Percentiles rank a stretch among this genome's conserved stretches.
Evolutionary conservation across 2,797 vertebrate species (phyloP).

Genomic region (Myotis pilosus): DNA sequence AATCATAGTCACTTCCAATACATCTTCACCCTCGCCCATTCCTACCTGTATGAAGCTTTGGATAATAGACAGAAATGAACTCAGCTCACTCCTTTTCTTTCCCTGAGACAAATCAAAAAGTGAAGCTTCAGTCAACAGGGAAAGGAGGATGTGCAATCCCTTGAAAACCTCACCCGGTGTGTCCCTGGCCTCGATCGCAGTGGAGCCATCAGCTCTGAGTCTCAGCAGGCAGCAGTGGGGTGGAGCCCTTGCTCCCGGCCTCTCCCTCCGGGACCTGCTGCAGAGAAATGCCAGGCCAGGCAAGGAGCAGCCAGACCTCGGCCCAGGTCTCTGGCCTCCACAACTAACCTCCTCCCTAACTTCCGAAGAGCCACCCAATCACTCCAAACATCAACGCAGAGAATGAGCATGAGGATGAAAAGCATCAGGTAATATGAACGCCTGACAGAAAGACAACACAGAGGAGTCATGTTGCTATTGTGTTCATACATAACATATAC

Average conservation of each 20-base stretch:
- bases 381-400: background rate
- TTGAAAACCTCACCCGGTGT: background rate
- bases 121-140: slow-evolving; percentile 16
- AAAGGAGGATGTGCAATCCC: background rate
- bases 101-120: background rate
- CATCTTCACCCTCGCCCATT: background rate
- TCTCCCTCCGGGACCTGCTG: background rate
- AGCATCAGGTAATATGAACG: background rate
- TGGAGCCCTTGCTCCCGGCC: background rate
- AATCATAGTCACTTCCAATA: background rate
- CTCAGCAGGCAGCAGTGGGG: background rate
- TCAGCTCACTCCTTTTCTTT: background rate
- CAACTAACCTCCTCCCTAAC: background rate
- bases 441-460: background rate
- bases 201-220: background rate
- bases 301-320: background rate
- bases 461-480: background rate
- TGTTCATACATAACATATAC: background rate
- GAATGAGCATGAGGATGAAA: background rate
- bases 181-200: background rate
- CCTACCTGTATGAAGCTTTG: background rate
- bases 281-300: background rate
- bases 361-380: background rate
- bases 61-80: background rate
- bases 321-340: background rate